Evolutionary conservation across 1,140 invertebrate species (phyloP).

Genomic region (Apis cerana): DNA sequence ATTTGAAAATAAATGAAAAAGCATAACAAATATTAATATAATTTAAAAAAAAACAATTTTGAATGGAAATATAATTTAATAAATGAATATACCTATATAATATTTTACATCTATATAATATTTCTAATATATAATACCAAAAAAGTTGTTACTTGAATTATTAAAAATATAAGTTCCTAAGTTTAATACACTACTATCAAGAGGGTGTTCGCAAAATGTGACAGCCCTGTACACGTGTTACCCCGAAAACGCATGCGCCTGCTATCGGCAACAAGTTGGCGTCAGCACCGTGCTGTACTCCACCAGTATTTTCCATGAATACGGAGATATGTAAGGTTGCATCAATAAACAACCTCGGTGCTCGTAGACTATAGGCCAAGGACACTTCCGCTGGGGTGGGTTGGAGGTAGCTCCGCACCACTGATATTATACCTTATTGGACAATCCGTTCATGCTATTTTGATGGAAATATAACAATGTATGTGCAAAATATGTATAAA

Average conservation of each 20-base stretch:
- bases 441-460: constrained; percentile 29
- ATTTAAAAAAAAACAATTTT: background rate
- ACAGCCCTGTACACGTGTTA: constrained; percentile 53
- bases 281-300: constrained; percentile 56
- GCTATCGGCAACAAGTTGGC: constrained; percentile 67
- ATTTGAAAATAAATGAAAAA: background rate
- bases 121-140: background rate
- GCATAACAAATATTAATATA: background rate
- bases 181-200: constrained; percentile 29
- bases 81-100: too few species aligned
- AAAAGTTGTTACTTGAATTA: too few species aligned
- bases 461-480: background rate
- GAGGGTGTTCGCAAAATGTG: constrained; percentile 46
- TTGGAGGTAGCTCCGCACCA: constrained; percentile 1
- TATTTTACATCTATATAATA: too few species aligned
- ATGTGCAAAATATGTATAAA: background rate
- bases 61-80: background rate
- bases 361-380: constrained; percentile 57
- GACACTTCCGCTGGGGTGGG: constrained; percentile 43
- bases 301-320: constrained; percentile 11
- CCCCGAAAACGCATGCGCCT: constrained; percentile 63
- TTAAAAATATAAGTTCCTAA: background rate
- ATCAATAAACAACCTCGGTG: constrained; percentile 52
- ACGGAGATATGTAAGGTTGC: constrained; percentile 36
- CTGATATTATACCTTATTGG: constrained; percentile 33